Evolutionary conservation across 2,797 vertebrate species (phyloP), one percentile per base, ranked within the genome.

Genomic region (Helarctos malayanus): DNA sequence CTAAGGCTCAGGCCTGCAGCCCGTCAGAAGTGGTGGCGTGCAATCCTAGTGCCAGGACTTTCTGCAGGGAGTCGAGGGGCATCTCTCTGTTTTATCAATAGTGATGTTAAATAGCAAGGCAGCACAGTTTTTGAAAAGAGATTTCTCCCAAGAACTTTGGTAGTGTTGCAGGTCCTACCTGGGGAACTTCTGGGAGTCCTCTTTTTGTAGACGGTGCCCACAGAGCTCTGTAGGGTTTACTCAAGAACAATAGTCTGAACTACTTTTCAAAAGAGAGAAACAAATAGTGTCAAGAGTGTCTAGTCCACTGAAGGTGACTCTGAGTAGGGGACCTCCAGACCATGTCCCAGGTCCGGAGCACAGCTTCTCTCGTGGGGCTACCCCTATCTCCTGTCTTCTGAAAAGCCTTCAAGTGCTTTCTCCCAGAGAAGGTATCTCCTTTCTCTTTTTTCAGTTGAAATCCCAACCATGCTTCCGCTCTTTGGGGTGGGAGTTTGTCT

Each of bases 291-390:
- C 9, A 54, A 38, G 12, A 61, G 25, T 45, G 19, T 38, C 52
- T 19, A n/a, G 29, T 5, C 57, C 11, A 1, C 79, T 47, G 21
- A 18, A 65, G 23, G 71, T 49, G 41, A 52, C 59, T 35, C 73
- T 27, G 47, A 41, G 29, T 3, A 3, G 21, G 25, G n/a, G 14
- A 7, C 21, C n/a, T 45, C 13, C 16, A 12, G 56, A 45, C 29
- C 25, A 4, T 6, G 14, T 71, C 88, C 52, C 75, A 82, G 13
- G 49, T n/a, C 35, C n/a, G 1, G 59, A 82, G 61, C 19, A 63
- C 10, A 27, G 21, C 41, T 19, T 84, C 14, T 23, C 5, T n/a
- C 0, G 0, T 29, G 27, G 54, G 38, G 2, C n/a, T 21, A 3
- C 27, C 47, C 7, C 15, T 16, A 25, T 7, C 11, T 57, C 25